Percentiles rank a stretch among this genome's conserved stretches.
phyloP scores from a whole-genome alignment of 1,140 invertebrate genomes.

The Theocolax elegans region DNA sequence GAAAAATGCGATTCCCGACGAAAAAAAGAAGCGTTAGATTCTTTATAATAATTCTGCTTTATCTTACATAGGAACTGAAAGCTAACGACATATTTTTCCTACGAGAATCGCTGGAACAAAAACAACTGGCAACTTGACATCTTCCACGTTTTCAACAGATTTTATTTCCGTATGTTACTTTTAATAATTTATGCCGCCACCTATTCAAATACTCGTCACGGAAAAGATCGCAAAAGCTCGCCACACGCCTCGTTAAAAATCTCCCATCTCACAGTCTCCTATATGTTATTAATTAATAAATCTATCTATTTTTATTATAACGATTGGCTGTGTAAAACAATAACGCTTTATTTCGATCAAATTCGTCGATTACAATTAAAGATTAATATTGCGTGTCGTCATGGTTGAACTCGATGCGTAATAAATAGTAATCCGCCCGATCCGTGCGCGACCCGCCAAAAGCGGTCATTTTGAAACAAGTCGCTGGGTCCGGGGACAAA shows the following conservation, averaged over 20 bases:
- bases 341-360: neutral
- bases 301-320: slow-evolving; percentile 34
- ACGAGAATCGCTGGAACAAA: neutral
- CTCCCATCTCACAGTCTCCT: neutral
- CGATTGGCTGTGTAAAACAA: slow-evolving; percentile 10
- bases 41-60: neutral
- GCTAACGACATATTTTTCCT: slow-evolving; percentile 1
- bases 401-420: slow-evolving; percentile 5
- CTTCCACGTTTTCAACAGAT: neutral
- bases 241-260: slow-evolving; percentile 19
- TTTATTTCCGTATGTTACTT: too few species aligned
- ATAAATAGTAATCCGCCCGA: slow-evolving; percentile 48
- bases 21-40: slow-evolving; percentile 14
- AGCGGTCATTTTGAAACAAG: slow-evolving; percentile 62
- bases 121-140: slow-evolving; percentile 8
- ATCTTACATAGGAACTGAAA: slow-evolving; percentile 33
- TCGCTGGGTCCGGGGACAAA: slow-evolving; percentile 59
- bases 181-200: neutral
- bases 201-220: neutral
- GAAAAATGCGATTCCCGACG: slow-evolving; percentile 2
- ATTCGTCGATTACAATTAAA: neutral
- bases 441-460: slow-evolving; percentile 58
- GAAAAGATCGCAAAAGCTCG: slow-evolving; percentile 14
- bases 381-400: neutral
- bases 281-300: slow-evolving; percentile 20